Evolutionary conservation across 2,888 invertebrate genomes (phyloP), one percentile per base, ranked within the genome.

Genomic region (Drosophila mettleri): DNA sequence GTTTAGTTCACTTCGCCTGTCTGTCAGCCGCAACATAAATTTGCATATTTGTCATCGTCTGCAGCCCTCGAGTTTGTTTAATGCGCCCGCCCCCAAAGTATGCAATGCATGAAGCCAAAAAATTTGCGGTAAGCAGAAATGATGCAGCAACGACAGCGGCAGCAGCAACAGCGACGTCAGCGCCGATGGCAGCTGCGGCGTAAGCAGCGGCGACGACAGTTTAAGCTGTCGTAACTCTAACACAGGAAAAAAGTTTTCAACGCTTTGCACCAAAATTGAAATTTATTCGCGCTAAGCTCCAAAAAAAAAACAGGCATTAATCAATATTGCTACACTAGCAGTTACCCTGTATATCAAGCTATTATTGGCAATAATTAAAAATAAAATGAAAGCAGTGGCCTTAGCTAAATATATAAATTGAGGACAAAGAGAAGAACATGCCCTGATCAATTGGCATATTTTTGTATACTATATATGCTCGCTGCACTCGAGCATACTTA

Each of bases 31-130:
- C 70, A 69, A 76, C 87, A 77, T 86, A 77, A 86, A 86, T 86
- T 86, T 86, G 74, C 87, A 88, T 88, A 86, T 86, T 86, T 88
- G 81, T 86, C 81, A 78, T 55, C 78, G 75, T 79, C 63, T 62
- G 61, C 64, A 51, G 65, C 69, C 63, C 78, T 62, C 51, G 61
- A 36, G 31, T 9, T 45, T 38, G 36, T 43, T 36, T 27, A 54
- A 58, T 53, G 46, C 53, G 64, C 59, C 31, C 65, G 57, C 69
- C 71, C 57, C 34, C 55, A 74, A 66, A 71, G 70, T 82, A 69
- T 74, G 83, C 84, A 86, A 76, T 54, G 59, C 59, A 69, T 72
- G 86, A 80, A 80, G 73, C 83, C 86, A 82, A 79, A 84, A 84
- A 88, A 86, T 84, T 77, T 76, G 83, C 60, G 83, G 83, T 86